phyloP scores from a whole-genome alignment of 2,113 vertebrate species.

The Laticauda colubrina region DNA sequence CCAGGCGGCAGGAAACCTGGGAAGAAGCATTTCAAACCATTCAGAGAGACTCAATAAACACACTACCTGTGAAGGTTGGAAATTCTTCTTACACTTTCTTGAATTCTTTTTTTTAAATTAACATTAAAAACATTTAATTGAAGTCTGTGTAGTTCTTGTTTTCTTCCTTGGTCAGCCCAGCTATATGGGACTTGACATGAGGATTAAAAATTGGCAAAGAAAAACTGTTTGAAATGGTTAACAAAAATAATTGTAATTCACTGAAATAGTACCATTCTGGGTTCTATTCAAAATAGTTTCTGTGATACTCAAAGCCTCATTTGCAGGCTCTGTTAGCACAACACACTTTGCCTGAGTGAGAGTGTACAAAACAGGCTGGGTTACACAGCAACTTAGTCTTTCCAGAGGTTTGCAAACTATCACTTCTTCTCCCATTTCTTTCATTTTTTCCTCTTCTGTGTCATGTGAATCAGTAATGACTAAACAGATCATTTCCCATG shows the following conservation, averaged over 20 bases:
- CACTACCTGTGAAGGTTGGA: background rate
- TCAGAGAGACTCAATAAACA: background rate
- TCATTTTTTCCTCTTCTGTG: background rate
- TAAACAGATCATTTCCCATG: background rate
- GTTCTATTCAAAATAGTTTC: too few relatives aligned
- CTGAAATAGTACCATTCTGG: background rate
- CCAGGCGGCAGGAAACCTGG: background rate
- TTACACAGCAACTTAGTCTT: background rate
- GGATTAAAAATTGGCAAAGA: conserved; percentile 34
- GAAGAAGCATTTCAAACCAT: background rate
- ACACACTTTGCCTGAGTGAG: background rate
- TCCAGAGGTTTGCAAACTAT: background rate
- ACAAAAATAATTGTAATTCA: conserved; percentile 39
- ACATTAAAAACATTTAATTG: background rate
- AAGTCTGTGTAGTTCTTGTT: background rate
- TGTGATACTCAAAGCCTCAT: background rate
- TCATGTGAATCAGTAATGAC: background rate
- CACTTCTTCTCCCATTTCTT: background rate
- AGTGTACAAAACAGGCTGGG: background rate
- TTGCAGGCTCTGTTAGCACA: background rate
- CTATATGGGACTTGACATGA: background rate
- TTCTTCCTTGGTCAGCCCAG: background rate
- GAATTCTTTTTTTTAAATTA: background rate
- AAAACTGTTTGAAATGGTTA: conserved; percentile 41
- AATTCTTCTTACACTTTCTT: background rate